Evolutionary conservation across 1,140 invertebrate species (phyloP).

Genomic region (Drosophila murphyi): DNA sequence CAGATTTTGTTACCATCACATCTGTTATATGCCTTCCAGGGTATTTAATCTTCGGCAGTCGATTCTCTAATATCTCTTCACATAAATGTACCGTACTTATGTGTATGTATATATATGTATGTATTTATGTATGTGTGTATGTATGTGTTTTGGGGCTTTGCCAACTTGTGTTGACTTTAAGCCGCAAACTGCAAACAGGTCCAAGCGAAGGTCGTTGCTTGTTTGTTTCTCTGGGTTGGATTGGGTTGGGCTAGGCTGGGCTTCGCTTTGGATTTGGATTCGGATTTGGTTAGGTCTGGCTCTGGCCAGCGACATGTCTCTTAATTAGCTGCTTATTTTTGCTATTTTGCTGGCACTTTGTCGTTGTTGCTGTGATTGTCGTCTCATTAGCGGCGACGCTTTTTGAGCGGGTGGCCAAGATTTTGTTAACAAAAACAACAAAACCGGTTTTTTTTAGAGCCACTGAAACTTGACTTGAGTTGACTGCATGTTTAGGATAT

Average conservation of each 20-base stretch:
- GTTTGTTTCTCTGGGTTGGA: slow-evolving; percentile 14
- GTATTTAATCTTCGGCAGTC: background rate
- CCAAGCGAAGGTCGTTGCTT: slow-evolving; percentile 58
- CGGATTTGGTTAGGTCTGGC: slow-evolving; percentile 10
- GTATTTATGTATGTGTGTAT: background rate
- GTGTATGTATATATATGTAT: background rate
- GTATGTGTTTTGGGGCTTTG: slow-evolving; percentile 5
- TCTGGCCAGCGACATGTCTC: slow-evolving; percentile 50
- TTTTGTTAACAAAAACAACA: slow-evolving; percentile 29
- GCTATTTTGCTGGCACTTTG: slow-evolving; percentile 55
- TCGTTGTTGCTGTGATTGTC: slow-evolving; percentile 32
- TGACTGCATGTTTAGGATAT: slow-evolving; percentile 7
- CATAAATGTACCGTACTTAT: background rate
- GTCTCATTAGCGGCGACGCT: slow-evolving; percentile 61
- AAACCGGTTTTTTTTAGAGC: slow-evolving; percentile 28
- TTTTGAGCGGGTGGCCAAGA: slow-evolving; percentile 61
- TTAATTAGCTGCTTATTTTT: slow-evolving; percentile 75
- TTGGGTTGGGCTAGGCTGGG: slow-evolving; percentile 17
- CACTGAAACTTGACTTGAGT: background rate
- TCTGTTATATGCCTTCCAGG: background rate
- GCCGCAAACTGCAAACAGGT: slow-evolving; percentile 60
- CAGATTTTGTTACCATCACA: too few relatives aligned
- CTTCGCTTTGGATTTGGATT: slow-evolving; percentile 3
- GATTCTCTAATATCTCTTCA: background rate
- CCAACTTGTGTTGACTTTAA: slow-evolving; percentile 34